phyloP scores from a whole-genome alignment of 53 echinoderm and acorn worm genomes.

The Echinarachnius parma region DNA sequence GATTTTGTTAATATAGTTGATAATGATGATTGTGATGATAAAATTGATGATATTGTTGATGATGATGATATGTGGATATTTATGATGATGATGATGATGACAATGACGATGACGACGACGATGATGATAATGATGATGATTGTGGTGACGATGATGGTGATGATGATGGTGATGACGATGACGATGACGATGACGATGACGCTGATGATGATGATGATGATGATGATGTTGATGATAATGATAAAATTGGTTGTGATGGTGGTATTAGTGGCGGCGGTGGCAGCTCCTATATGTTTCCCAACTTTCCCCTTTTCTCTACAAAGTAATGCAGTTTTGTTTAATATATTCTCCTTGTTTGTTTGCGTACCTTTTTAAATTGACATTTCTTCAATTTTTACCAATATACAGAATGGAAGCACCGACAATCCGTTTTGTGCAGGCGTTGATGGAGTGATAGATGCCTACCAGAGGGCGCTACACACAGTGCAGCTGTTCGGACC shows the following conservation, averaged over 20 bases:
- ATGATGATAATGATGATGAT: conserved; percentile 27
- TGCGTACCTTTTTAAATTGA: no score
- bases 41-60: no score
- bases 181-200: conserved; percentile 28
- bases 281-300: no score
- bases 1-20: no score
- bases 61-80: no score
- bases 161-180: conserved; percentile 25
- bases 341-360: no score
- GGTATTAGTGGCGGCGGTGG: not conserved
- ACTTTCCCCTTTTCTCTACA: no score
- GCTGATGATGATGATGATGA: conserved; percentile 16
- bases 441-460: conserved; percentile 72
- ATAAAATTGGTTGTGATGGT: not conserved
- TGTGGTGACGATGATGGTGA: not conserved
- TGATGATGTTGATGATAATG: not conserved
- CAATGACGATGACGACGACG: conserved; percentile 20
- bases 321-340: no score
- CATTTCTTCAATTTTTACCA: no score
- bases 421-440: conserved; percentile 76
- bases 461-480: conserved; percentile 76
- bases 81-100: conserved; percentile 26
- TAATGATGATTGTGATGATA: no score
- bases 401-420: conserved; percentile 76
- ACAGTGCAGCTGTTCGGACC: conserved; percentile 83